Conservation (phyloP, 2,888 invertebrate genomes). For the Apamea anceps region DNA sequence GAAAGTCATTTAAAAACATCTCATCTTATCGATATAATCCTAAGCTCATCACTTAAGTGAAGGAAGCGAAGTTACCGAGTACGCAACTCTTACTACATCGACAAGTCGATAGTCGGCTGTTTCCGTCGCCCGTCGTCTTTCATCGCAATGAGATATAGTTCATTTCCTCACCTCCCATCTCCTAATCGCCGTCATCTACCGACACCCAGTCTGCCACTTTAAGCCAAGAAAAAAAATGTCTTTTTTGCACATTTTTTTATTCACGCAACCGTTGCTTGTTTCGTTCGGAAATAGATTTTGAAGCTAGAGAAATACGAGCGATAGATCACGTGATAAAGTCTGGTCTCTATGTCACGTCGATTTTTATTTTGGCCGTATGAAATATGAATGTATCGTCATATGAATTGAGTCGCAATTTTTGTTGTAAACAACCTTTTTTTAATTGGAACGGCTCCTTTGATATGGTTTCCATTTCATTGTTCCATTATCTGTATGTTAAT, state of each 20-base stretch:
- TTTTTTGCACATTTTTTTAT: constrained; percentile 48
- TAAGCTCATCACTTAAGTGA: constrained; percentile 45
- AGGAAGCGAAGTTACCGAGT: constrained; percentile 63
- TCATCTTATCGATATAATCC: constrained; percentile 46
- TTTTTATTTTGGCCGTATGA: constrained; percentile 38
- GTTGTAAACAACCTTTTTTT: constrained; percentile 47
- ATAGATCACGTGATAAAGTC: constrained; percentile 66
- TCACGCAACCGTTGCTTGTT: constrained; percentile 59
- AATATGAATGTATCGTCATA: constrained; percentile 40
- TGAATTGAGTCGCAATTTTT: constrained; percentile 43
- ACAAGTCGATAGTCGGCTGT: constrained; percentile 66
- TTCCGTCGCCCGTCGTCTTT: constrained; percentile 66
- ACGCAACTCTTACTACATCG: constrained; percentile 60
- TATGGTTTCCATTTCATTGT: constrained; percentile 33
- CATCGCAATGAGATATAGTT: constrained; percentile 70
- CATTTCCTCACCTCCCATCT: constrained; percentile 71
- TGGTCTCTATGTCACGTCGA: constrained; percentile 18
- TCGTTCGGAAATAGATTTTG: constrained; percentile 66
- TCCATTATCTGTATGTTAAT: constrained; percentile 20
- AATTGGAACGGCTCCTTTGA: constrained; percentile 51
- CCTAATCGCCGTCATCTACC: constrained; percentile 66
- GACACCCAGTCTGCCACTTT: constrained; percentile 61
- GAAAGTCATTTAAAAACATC: constrained; percentile 31
- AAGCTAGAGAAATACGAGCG: constrained; percentile 59
- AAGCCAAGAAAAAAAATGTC: constrained; percentile 51